These are phyloP conservation scores for Drosophila barbarae DNA, from an alignment of 2,888 invertebrate species.

Conservation along the genomic window DNA sequence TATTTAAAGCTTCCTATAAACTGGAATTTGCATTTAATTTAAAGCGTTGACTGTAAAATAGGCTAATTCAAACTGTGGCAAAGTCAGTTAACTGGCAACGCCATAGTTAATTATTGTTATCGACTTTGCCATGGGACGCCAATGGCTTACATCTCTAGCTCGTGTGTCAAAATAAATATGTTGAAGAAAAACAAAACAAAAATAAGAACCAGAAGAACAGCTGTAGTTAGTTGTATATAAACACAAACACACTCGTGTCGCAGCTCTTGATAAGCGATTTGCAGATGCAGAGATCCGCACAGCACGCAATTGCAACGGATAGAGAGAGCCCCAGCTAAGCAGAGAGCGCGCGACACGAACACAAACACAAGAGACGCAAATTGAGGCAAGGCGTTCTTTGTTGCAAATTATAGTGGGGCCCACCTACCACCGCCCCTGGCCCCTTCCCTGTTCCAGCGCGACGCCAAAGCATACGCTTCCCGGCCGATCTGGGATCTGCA, in stretches of 20 bases:
- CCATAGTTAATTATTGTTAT: slow-evolving; percentile 1
- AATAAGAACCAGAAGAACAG: slow-evolving; percentile 7
- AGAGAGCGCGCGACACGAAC: slow-evolving; percentile 11
- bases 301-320: slow-evolving; percentile 30
- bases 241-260: slow-evolving; percentile 9
- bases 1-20: too few species aligned
- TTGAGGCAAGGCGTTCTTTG: slow-evolving; percentile 42
- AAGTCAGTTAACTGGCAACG: slow-evolving; percentile 18
- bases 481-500: slow-evolving; percentile 12
- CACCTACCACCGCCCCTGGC: background rate
- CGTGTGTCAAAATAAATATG: slow-evolving; percentile 19
- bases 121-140: slow-evolving; percentile 6
- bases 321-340: background rate
- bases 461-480: slow-evolving; percentile 11
- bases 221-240: slow-evolving; percentile 29
- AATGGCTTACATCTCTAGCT: slow-evolving; percentile 16
- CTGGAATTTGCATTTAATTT: background rate
- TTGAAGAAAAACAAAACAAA: background rate
- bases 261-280: slow-evolving; percentile 19
- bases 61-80: too few species aligned
- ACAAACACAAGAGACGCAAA: slow-evolving; percentile 10
- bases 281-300: slow-evolving; percentile 26
- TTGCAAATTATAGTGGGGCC: slow-evolving; percentile 34
- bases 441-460: background rate
- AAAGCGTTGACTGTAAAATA: background rate